Evolutionary conservation across 2,888 invertebrate species (phyloP), one percentile per base, ranked within the genome.

Genomic region (Aporophyla nigra): DNA sequence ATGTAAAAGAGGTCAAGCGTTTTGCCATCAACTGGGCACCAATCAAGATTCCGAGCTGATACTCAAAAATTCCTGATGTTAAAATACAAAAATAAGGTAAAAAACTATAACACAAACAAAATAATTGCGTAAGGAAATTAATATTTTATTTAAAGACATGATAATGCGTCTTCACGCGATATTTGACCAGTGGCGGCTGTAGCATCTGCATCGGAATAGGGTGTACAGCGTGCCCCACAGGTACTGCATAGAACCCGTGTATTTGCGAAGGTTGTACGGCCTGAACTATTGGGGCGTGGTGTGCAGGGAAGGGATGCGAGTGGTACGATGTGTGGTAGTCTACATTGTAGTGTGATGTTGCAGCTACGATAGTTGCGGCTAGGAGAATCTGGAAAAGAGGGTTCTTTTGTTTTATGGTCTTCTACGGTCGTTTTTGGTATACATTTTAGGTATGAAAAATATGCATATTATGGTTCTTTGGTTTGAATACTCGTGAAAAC

Each of bases 141-240:
- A 40, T 0, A 9, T 9, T 82, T 71, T 73, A 84, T 76, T 86
- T 71, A 80, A 78, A 82, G 2, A 78, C 9, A 40, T 83, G 82
- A 56, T 89, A 83, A 59, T 82, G 83, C 4, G 82, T 65, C 69
- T 88, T 88, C n/a, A 86, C 61, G 10, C 72, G 80, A 33, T 88
- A 89, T 0, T 88, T 88, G 0, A 78, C 43, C 7, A 83, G 43
- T 1, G 81, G 88, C 0, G 68, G 76, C 21, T 78, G 84, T 14
- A 78, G 46, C 51, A 73, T 81, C 24, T 65, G 77, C 58, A 78
- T 27, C 6, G 81, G 81, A 61, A 87, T 71, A 12, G 82, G 86
- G 24, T 89, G 88, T 69, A 83, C 73, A 56, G 72, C 61, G 12
- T 76, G 78, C 43, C 75, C 76, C 33, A 82, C 71, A 66, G 85